Conservation (phyloP, 2,888 invertebrate species). For the Agrochola macilenta region DNA sequence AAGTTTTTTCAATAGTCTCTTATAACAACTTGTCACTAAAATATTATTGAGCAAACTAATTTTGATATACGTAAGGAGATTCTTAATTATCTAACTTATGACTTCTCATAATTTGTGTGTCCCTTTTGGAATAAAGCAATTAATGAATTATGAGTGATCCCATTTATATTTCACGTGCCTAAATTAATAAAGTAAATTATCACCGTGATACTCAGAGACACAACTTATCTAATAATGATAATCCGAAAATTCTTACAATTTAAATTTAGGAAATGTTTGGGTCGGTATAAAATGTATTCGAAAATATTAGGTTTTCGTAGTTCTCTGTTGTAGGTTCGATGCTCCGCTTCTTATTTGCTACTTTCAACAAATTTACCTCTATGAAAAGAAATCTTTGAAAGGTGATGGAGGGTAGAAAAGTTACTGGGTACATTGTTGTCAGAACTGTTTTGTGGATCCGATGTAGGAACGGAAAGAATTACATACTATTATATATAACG, state of each 20-base stretch:
- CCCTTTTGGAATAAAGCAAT: slow-evolving; percentile 42
- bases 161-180: slow-evolving; percentile 33
- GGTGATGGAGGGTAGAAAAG: not conserved
- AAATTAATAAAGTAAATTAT: slow-evolving; percentile 46
- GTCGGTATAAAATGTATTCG: not conserved
- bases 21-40: slow-evolving; percentile 18
- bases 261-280: not conserved
- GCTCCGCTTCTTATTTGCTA: not conserved
- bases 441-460: not conserved
- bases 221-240: slow-evolving; percentile 20
- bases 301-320: not conserved
- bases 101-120: slow-evolving; percentile 44
- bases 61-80: slow-evolving; percentile 46
- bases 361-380: not conserved
- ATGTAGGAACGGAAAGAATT: not conserved
- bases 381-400: not conserved
- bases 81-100: slow-evolving; percentile 54
- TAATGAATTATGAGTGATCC: slow-evolving; percentile 54
- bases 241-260: not conserved
- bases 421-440: not conserved
- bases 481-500: not conserved
- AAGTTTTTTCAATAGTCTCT: not conserved
- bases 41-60: slow-evolving; percentile 33
- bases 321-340: not conserved
- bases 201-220: slow-evolving; percentile 20